phyloP scores from a whole-genome alignment of 2,888 invertebrate genomes.

The Drepanosiphum platanoidis region DNA sequence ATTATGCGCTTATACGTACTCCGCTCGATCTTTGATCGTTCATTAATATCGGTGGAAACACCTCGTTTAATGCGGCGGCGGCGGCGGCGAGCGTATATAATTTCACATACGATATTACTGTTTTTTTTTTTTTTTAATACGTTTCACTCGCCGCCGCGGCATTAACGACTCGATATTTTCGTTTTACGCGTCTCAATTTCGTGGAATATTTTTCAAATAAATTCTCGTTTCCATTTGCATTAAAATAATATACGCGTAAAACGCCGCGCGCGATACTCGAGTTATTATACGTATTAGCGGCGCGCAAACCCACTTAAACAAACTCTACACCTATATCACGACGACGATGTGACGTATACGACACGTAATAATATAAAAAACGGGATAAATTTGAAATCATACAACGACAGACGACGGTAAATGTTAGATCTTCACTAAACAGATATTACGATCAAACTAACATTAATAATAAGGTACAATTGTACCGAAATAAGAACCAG shows the following conservation, averaged over 20 bases:
- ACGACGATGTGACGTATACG: no score
- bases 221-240: slow-evolving; percentile 26
- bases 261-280: not conserved
- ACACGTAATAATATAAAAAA: no score
- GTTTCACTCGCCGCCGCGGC: no score
- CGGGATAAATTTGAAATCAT: not conserved
- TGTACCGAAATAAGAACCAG: slow-evolving; percentile 5
- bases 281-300: slow-evolving; percentile 2
- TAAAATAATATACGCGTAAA: slow-evolving; percentile 4
- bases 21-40: not conserved
- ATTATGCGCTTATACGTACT: not conserved
- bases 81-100: not conserved
- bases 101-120: slow-evolving; percentile 5
- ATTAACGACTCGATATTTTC: slow-evolving; percentile 18
- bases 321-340: no score
- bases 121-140: no score
- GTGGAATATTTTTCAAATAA: slow-evolving; percentile 28
- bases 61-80: not conserved
- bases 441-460: slow-evolving; percentile 2
- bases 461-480: slow-evolving; percentile 2
- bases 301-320: not conserved
- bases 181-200: slow-evolving; percentile 19
- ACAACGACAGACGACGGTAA: slow-evolving; percentile 2
- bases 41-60: slow-evolving; percentile 9
- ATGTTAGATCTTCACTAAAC: slow-evolving; percentile 6